Evolutionary conservation across 2,888 invertebrate genomes (phyloP), one percentile per base, ranked within the genome.

Genomic region (Phengaris alcon): DNA sequence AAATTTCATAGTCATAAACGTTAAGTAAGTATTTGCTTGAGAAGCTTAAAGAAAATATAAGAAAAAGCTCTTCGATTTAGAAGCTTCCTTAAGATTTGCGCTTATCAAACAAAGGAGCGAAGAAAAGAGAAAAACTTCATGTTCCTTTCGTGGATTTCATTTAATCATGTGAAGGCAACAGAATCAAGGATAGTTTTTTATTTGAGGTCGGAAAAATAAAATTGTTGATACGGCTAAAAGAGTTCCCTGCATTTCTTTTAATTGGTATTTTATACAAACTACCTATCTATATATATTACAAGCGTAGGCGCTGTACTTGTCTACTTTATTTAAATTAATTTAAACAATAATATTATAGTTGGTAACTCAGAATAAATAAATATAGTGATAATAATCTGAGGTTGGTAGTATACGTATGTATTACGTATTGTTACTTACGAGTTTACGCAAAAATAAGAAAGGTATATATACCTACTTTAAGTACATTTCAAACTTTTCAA

Each of bases 101-200:
- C 59, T 59, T 59, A 59, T 59, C 59, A 59, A 59, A 59, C 59
- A 59, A 59, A 3, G 59, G 6, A 10, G 5, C 59, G 10, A 15
- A 10, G 59, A 59, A 59, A 22, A 48, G n/a, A 69, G 35, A 35
- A 15, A 44, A 3, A 22, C n/a, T 70, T 70, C 46, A 70, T 70
- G 70, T 52, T 70, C 70, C 51, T 51, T 70, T 70, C 52, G 12
- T 52, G 52, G 9, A 52, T 12, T 70, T 22, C 15, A 70, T 70
- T 70, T 52, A 52, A 52, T 48, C 22, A 52, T 15, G 52, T 51
- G 51, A 70, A 51, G 52, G 22, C 22, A 59, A 22, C 68, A n/a
- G 68, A 68, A 13, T 68, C 44, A 68, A 68, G 68, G 13, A 68
- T 44, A 44, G 35, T 68, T 46, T 46, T 46, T 46, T 46, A 44